These are phyloP conservation scores for Cygnus olor DNA, from an alignment of 2,797 vertebrate genomes.

Conservation along the genomic window DNA sequence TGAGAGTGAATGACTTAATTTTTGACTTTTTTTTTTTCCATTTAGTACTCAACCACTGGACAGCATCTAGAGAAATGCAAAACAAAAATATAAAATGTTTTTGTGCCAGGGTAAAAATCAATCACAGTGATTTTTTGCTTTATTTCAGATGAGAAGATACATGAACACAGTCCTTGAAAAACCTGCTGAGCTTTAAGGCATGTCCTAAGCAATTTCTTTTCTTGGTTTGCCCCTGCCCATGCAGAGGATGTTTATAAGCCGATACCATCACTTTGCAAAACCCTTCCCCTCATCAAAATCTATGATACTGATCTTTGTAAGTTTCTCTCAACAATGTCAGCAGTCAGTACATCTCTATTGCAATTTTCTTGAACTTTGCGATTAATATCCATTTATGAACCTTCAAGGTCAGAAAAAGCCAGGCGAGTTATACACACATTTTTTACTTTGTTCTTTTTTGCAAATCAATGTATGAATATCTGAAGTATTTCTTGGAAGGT, in stretches of 20 bases:
- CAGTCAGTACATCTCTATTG: background rate
- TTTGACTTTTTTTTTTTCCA: background rate
- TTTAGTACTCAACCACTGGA: background rate
- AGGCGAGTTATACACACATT: background rate
- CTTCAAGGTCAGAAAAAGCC: background rate
- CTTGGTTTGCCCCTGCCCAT: background rate
- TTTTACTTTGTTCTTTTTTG: background rate
- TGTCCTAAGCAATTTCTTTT: constrained; percentile 7
- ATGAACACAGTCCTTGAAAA: background rate
- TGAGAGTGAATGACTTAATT: background rate
- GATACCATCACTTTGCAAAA: background rate
- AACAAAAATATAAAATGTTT: background rate
- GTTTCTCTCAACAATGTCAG: background rate
- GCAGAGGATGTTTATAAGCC: constrained; percentile 1
- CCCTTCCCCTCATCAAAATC: background rate
- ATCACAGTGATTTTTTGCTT: constrained; percentile 17
- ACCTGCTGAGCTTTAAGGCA: constrained; percentile 32
- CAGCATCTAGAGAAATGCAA: background rate
- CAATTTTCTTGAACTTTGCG: background rate
- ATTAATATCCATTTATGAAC: background rate
- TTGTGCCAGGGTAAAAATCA: constrained; percentile 25
- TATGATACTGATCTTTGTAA: background rate
- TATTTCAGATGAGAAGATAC: constrained; percentile 12
- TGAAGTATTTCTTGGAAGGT: background rate
- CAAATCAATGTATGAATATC: background rate